Conservation (phyloP, 2,797 vertebrate species). For the Acrossocheilus fasciatus region DNA sequence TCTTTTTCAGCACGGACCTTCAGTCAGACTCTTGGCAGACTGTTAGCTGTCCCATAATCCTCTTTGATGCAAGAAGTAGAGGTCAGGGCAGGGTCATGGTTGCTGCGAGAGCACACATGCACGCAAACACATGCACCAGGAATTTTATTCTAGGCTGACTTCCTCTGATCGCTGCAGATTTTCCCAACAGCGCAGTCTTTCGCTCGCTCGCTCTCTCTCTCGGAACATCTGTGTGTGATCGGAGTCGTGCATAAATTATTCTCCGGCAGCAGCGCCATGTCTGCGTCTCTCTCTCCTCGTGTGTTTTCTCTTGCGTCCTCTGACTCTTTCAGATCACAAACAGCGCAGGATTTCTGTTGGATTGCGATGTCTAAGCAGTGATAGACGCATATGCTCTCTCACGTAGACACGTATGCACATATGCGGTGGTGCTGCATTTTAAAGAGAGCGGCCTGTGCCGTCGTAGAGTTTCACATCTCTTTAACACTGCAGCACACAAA, state of each 20-base stretch:
- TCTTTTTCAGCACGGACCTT: constrained; percentile 13
- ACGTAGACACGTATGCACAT: constrained; percentile 20
- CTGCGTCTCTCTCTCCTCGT: constrained; percentile 48
- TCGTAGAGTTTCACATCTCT: constrained; percentile 40
- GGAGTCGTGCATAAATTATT: constrained; percentile 66
- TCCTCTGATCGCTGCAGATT: constrained; percentile 80
- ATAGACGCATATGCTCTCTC: background rate
- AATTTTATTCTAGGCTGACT: constrained; percentile 69
- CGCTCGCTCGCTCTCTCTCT: constrained; percentile 23
- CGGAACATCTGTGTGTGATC: constrained; percentile 68
- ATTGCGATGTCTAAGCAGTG: background rate
- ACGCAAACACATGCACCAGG: constrained; percentile 50
- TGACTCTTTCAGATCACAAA: constrained; percentile 29
- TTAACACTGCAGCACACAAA: constrained; percentile 51
- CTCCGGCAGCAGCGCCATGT: constrained; percentile 57
- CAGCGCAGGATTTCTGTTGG: background rate
- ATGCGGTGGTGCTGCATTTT: constrained; percentile 17
- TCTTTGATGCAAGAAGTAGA: constrained; percentile 72
- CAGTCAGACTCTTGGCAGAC: constrained; percentile 52
- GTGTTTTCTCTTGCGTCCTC: constrained; percentile 36
- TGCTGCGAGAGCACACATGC: constrained; percentile 67
- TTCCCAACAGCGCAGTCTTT: constrained; percentile 50
- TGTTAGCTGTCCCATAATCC: constrained; percentile 64
- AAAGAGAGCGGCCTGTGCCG: constrained; percentile 24
- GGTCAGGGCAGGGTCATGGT: constrained; percentile 74